Evolutionary conservation across 2,888 invertebrate genomes (phyloP).

Genomic region (Diadromus collaris): DNA sequence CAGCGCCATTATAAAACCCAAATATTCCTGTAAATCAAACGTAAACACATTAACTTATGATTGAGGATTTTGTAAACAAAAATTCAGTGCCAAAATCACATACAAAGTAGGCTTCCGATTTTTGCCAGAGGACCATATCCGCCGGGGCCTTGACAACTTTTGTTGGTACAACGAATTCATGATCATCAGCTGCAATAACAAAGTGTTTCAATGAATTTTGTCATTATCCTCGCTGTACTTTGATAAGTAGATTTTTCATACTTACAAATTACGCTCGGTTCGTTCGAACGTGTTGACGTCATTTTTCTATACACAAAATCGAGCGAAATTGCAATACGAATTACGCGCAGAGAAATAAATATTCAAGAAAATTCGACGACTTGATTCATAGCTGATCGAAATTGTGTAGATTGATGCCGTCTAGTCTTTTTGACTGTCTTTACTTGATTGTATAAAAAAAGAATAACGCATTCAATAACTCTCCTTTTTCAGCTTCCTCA

Average conservation of each 20-base stretch:
- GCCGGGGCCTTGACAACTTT: constrained; percentile 85
- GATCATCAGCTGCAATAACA: constrained; percentile 80
- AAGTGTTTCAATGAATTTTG: background rate
- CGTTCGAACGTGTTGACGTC: constrained; percentile 34
- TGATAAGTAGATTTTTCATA: constrained; percentile 2
- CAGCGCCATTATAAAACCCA: constrained; percentile 93
- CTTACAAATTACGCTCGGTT: constrained; percentile 44
- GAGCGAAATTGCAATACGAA: background rate
- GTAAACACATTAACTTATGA: background rate
- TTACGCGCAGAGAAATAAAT: background rate
- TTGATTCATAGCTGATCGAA: background rate
- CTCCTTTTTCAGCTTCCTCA: background rate
- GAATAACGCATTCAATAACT: background rate
- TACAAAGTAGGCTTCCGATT: constrained; percentile 92
- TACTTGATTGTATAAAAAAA: background rate
- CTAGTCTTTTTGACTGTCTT: background rate
- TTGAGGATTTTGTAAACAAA: background rate
- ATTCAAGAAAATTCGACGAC: background rate
- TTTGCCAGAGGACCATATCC: constrained; percentile 91
- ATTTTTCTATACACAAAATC: constrained; percentile 26
- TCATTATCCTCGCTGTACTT: background rate
- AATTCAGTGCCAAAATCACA: constrained; percentile 63
- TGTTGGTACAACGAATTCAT: constrained; percentile 85
- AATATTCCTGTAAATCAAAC: constrained; percentile 84
- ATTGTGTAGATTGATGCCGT: background rate